These are phyloP conservation scores for Aldabrachelys gigantea DNA, from an alignment of 2,113 vertebrate species.

Conservation along the genomic window DNA sequence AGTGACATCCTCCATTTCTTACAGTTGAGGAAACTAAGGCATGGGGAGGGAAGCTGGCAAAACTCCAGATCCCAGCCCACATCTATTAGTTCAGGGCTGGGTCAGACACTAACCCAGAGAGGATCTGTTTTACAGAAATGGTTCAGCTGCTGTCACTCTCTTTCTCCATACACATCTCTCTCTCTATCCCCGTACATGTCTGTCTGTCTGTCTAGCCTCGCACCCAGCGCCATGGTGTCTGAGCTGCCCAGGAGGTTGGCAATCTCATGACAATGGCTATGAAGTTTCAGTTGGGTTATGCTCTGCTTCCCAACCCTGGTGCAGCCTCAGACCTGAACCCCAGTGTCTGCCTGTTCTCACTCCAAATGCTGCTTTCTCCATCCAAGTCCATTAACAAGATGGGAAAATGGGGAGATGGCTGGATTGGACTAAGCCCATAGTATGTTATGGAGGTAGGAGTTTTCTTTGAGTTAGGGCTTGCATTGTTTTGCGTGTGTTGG, in stretches of 20 bases:
- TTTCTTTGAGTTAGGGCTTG: not conserved
- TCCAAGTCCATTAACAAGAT: not conserved
- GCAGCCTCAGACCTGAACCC: not conserved
- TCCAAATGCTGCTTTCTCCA: not conserved
- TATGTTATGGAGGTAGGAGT: not conserved
- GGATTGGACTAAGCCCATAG: not conserved
- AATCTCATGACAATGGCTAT: not conserved
- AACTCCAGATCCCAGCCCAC: not conserved
- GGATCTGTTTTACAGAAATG: not conserved
- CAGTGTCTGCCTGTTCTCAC: not conserved
- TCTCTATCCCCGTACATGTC: too few relatives aligned
- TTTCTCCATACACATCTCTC: not conserved
- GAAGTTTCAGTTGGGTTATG: not conserved
- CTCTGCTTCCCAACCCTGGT: not conserved
- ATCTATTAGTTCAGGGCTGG: not conserved
- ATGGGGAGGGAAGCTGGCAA: not conserved
- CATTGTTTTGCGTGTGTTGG: not conserved
- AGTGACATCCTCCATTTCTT: not conserved
- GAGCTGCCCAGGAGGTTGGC: not conserved
- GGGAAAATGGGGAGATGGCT: not conserved
- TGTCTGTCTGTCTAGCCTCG: not conserved
- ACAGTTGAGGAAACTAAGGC: not conserved
- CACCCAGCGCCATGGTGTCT: not conserved
- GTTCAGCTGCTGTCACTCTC: not conserved
- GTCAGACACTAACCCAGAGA: not conserved